Evolutionary conservation across 2,888 invertebrate species (phyloP).

Genomic region (Idaea biselata): DNA sequence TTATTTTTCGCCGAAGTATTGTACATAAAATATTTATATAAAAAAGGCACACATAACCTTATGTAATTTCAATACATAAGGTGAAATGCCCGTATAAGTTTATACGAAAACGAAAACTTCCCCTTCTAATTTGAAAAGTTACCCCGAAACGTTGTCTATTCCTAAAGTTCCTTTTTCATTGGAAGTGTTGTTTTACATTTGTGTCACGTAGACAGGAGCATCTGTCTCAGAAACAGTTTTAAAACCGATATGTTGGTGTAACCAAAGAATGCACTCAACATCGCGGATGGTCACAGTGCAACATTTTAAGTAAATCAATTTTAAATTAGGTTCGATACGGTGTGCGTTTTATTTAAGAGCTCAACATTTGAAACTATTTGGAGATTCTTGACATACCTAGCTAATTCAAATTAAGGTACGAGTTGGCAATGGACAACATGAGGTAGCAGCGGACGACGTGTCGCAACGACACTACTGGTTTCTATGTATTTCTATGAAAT

Average conservation of each 20-base stretch:
- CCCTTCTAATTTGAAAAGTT: conserved; percentile 20
- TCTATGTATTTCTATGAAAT: too few relatives aligned
- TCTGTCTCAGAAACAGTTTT: conserved; percentile 61
- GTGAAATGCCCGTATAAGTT: neutral
- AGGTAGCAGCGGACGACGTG: too few relatives aligned
- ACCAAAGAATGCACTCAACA: conserved; percentile 40
- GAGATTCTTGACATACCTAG: too few relatives aligned
- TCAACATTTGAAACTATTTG: too few relatives aligned
- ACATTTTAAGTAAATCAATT: conserved; percentile 9
- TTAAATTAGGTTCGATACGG: neutral
- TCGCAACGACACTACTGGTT: too few relatives aligned
- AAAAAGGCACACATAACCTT: neutral
- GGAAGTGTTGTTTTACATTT: conserved; percentile 55
- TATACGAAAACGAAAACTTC: neutral
- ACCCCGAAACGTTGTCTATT: conserved; percentile 43
- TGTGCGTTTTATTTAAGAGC: too few relatives aligned
- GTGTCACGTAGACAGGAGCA: conserved; percentile 63
- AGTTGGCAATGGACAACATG: too few relatives aligned
- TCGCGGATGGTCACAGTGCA: conserved; percentile 21
- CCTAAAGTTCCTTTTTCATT: conserved; percentile 48
- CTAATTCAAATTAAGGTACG: too few relatives aligned
- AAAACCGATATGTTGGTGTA: conserved; percentile 59
- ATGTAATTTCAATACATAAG: neutral
- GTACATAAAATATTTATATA: neutral
- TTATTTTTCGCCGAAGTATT: too few relatives aligned